Base-by-base conservation (phyloP, 2,113 vertebrate species). In the Nothocercus nigrocapillus region DNA sequence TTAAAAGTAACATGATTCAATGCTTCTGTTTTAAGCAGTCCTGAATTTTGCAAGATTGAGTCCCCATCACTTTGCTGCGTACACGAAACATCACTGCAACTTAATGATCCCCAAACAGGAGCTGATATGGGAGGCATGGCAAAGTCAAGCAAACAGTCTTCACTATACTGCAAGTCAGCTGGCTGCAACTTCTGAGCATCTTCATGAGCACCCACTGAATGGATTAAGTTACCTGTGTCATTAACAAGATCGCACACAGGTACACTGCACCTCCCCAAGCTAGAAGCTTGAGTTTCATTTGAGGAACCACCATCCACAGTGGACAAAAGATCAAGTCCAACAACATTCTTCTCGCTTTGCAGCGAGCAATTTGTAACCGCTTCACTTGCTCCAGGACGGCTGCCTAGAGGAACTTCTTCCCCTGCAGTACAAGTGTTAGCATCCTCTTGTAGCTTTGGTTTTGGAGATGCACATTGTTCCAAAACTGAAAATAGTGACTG, bases 191-290 rank as follows among this genome's bases (percentile, higher is more conserved):
- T 96, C 6, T 95, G 96, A 93, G 98, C 95, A 69, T 97, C 98
- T 84, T 98, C 98, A 30, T 85, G 95, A 97, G 97, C 97, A 91
- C 95, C 95, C 47, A 95, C 96, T 22, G 97, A 80, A 86, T 97
- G 97, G 82, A 97, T 96, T 64, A 98, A 97, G 44, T 97, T 98
- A 78, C 98, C 98, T 2, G 98, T 99, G 95, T 99, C 99, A 58
- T 95, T 99, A 88, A 99, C 98, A 12, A 99, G 98, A 90, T 99
- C 99, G 89, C 99, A 99, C 77, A 99, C 95, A 9, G 99, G 99
- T 91, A 99, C 97, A 91, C 98, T 97, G 45, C 98, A 98, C 53
- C 98, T 95, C 40, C 98, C 98, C 13, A 98, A 95, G 90, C 97
- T 98, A 6, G 97, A 98, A 78, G 98, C 96, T 67, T 98, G 97